A percentile compares a stretch with the other conserved stretches of the same genome.
These are phyloP conservation scores for Drosophila pruinosa DNA, from an alignment of 1,140 invertebrate species.

Conservation along the genomic window DNA sequence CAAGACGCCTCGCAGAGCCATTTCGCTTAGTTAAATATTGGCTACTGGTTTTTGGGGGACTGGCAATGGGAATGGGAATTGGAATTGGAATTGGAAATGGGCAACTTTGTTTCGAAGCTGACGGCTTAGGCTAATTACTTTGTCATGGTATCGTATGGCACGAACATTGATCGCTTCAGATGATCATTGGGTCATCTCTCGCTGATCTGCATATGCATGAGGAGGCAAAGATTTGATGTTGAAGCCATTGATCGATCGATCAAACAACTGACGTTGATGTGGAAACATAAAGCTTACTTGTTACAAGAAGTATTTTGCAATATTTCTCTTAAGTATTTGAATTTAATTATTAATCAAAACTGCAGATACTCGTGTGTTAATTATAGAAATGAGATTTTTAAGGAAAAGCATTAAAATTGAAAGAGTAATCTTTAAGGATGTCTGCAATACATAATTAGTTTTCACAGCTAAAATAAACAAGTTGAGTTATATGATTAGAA, in stretches of 20 bases:
- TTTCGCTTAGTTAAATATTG: slow-evolving; percentile 55
- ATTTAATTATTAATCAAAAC: no score
- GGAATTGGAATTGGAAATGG: neutral
- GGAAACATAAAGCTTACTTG: neutral
- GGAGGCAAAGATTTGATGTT: neutral
- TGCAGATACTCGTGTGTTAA: no score
- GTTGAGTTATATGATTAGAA: no score
- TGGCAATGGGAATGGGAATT: neutral
- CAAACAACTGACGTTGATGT: neutral
- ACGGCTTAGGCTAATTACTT: slow-evolving; percentile 15
- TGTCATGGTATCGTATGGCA: slow-evolving; percentile 5
- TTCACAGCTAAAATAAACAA: no score
- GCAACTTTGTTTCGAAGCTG: neutral
- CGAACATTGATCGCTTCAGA: neutral
- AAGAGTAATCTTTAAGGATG: no score
- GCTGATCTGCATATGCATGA: slow-evolving; percentile 24
- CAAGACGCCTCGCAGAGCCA: slow-evolving; percentile 21
- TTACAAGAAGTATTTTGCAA: no score
- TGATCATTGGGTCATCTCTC: neutral
- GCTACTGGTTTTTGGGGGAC: slow-evolving; percentile 58
- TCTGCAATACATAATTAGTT: no score
- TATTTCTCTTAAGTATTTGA: no score
- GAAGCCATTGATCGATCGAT: slow-evolving; percentile 19
- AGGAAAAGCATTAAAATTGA: no score
- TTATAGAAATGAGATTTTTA: no score